Conservation (phyloP, 2,797 vertebrate genomes). For the Sebastiscus tertius region DNA sequence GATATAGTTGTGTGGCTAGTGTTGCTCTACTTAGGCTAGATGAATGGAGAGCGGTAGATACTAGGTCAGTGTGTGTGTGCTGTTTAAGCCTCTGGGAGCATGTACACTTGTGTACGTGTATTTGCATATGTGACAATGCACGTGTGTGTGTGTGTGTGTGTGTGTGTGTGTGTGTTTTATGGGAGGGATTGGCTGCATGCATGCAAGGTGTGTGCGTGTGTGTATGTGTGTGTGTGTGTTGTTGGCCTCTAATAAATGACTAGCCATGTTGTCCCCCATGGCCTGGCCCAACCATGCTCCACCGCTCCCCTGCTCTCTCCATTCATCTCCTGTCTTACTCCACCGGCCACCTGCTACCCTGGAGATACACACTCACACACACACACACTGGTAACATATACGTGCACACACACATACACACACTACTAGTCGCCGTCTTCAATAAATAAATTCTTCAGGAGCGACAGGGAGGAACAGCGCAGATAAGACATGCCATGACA, state of each 20-base stretch:
- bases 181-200: slow-evolving; percentile 18
- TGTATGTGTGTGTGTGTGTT: slow-evolving; percentile 10
- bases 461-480: slow-evolving; percentile 24
- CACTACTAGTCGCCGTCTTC: background rate
- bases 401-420: slow-evolving; percentile 12
- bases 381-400: slow-evolving; percentile 2
- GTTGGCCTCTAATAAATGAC: slow-evolving; percentile 80
- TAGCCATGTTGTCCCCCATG: slow-evolving; percentile 75
- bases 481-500: slow-evolving; percentile 44
- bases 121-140: slow-evolving; percentile 59
- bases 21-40: slow-evolving; percentile 80
- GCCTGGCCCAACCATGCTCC: slow-evolving; percentile 75
- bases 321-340: slow-evolving; percentile 76
- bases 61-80: slow-evolving; percentile 67
- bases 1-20: slow-evolving; percentile 68
- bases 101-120: slow-evolving; percentile 29
- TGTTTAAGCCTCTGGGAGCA: background rate
- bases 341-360: slow-evolving; percentile 78
- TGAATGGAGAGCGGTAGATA: slow-evolving; percentile 72
- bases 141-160: slow-evolving; percentile 17
- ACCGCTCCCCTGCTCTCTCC: slow-evolving; percentile 69
- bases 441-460: slow-evolving; percentile 61
- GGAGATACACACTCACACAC: slow-evolving; percentile 55
- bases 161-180: too few relatives aligned
- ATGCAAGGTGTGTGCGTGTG: slow-evolving; percentile 13